Evolutionary conservation across 2,888 invertebrate species (phyloP), one percentile per base, ranked within the genome.

Genomic region (Onchidella celtica): DNA sequence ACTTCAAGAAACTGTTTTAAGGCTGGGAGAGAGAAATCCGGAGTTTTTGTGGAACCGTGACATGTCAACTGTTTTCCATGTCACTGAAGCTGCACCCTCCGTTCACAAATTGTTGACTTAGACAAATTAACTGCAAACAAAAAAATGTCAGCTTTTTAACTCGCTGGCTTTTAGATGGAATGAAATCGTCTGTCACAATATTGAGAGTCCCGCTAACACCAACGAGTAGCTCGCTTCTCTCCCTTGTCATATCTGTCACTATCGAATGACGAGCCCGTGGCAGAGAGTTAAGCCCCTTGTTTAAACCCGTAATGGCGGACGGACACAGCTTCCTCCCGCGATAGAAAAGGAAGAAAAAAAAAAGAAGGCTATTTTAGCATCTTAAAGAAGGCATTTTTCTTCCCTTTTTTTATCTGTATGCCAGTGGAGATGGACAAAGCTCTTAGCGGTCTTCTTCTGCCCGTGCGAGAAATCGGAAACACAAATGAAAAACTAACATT

Each of bases 111-210:
- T 70, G 70, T 70, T 70, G 29, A 70, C 70, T 32, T 6, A 70
- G 55, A 47, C 14, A 55, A 70, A 70, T 70, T 47, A 55, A 70
- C 70, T 47, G 32, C 70, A 70, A 55, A 70, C 70, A 55, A 55
- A n/a, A n/a, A 70, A 47, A 70, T 21, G 32, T 17, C 55, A 55
- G 29, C 55, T 27, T 14, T 55, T 32, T 70, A 27, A 47, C 55
- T 55, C 17, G 29, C 55, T 55, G 9, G 70, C 55, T 70, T 27
- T 1, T 27, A 70, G 55, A 70, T 70, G 55, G 47, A 24, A 55
- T 1, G 32, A 17, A 70, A 70, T 38, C 21, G 55, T 14, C 32
- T 32, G 55, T 70, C 47, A 29, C 6, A 72, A 72, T 72, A 72
- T 72, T 59, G 21, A 36, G 34, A 72, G n/a, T 55, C 21, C 36